Evolutionary conservation across 2,113 vertebrate genomes (phyloP), one percentile per base, ranked within the genome.

Genomic region (mouse (Mus musculus)): DNA sequence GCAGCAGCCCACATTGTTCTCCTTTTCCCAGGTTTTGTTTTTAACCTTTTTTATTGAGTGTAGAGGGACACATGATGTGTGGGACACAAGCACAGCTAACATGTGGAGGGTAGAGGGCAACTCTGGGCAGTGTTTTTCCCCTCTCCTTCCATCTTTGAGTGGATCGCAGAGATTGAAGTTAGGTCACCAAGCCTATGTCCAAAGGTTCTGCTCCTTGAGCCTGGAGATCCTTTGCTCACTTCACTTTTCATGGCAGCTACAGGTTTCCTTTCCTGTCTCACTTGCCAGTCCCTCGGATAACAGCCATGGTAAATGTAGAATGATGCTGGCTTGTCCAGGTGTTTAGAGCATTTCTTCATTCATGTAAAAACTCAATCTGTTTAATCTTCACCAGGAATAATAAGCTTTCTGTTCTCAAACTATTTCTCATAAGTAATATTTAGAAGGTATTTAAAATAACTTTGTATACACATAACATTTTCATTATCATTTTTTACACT

Each of bases 371-470:
- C 33, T 73, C 26, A 49, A 52, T 17, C n/a, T 52, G 71, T 42
- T 91, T 90, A 56, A 95, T 54, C 69, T 76, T 39, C 89, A 28
- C 8, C 10, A 30, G 28, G 42, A 89, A 11, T n/a, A 76, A 77
- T 52, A 56, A 56, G 96, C 49, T 73, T 39, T 75, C n/a, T 46
- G n/a, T 56, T 96, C 56, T 89, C 73, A 76, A 89, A 52, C 36
- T 75, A 63, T 92, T 97, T 75, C 73, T 92, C 36, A 89, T 88
- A 5, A 77, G 63, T 89, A 87, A 95, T 94, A 69, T 93, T 94
- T 88, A 80, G 78, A 91, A 89, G 67, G 52, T 81, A 93, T 91
- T 85, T 87, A 88, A 90, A 95, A 89, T n/a, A 95, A 81, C 36
- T 54, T 65, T 24, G n/a, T 86, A 46, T 28, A 36, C 59, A 85